phyloP scores from a whole-genome alignment of 2,888 invertebrate genomes.

The Neoaliturus tenellus region DNA sequence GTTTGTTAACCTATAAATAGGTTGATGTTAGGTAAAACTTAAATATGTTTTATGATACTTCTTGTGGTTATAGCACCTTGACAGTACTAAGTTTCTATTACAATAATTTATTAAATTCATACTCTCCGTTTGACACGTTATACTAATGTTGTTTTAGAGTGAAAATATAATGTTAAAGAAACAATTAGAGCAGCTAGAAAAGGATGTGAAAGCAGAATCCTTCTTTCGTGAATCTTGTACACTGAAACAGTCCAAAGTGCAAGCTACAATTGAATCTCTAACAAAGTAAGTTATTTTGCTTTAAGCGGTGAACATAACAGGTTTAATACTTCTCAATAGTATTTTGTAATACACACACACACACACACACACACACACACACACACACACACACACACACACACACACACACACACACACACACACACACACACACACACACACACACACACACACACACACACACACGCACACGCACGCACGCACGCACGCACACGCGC shows the following conservation, averaged over 20 bases:
- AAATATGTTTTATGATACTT: no score
- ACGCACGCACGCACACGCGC: not conserved
- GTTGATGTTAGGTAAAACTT: no score
- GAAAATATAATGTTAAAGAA: slow-evolving; percentile 17
- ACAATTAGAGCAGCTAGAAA: slow-evolving; percentile 14
- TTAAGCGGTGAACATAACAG: no score
- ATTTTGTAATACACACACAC: not conserved
- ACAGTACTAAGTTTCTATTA: no score
- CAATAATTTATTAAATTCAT: no score
- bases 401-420: slow-evolving; percentile 29
- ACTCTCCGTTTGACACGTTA: no score
- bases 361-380: slow-evolving; percentile 6
- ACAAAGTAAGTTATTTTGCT: slow-evolving; percentile 4
- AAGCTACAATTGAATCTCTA: slow-evolving; percentile 26
- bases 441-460: slow-evolving; percentile 29
- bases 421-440: slow-evolving; percentile 29
- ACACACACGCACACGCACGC: slow-evolving; percentile 6
- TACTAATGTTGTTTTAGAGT: no score
- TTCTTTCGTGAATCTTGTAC: slow-evolving; percentile 30
- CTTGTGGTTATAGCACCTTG: no score
- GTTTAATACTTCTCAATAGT: no score
- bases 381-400: slow-evolving; percentile 26
- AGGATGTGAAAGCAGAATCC: slow-evolving; percentile 3
- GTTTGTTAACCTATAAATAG: no score
- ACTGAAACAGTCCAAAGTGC: not conserved